phyloP scores from a whole-genome alignment of 2,888 invertebrate genomes.

The Scaptodrosophila latifasciaeformis region DNA sequence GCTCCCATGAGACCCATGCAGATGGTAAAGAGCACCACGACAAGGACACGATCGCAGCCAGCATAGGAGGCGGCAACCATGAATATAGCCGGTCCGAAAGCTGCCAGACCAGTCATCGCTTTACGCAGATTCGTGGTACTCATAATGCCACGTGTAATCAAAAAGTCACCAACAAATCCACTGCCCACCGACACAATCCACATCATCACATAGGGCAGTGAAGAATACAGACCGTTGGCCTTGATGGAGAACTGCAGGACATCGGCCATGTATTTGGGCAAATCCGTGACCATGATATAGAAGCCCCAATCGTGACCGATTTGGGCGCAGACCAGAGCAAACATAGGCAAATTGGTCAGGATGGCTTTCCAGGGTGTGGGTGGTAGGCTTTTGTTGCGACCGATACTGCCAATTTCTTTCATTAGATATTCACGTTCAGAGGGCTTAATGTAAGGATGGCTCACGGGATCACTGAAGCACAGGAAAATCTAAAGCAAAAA shows the following conservation, averaged over 20 bases:
- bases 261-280: slow-evolving; percentile 80
- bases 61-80: slow-evolving; percentile 83
- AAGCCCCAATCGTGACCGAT: slow-evolving; percentile 82
- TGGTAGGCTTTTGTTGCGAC: slow-evolving; percentile 77
- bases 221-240: slow-evolving; percentile 79
- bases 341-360: slow-evolving; percentile 81
- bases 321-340: slow-evolving; percentile 86
- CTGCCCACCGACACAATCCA: slow-evolving; percentile 79
- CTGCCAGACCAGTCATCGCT: slow-evolving; percentile 82
- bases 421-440: slow-evolving; percentile 82
- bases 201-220: slow-evolving; percentile 80
- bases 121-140: slow-evolving; percentile 73
- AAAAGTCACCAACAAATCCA: slow-evolving; percentile 82
- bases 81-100: slow-evolving; percentile 81
- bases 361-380: slow-evolving; percentile 84
- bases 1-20: slow-evolving; percentile 84
- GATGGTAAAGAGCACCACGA: slow-evolving; percentile 80
- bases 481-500: slow-evolving; percentile 76
- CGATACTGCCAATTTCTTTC: slow-evolving; percentile 79
- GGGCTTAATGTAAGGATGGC: slow-evolving; percentile 85
- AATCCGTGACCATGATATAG: slow-evolving; percentile 80
- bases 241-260: slow-evolving; percentile 79
- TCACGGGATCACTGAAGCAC: slow-evolving; percentile 82
- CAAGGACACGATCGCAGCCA: slow-evolving; percentile 79
- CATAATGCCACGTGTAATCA: slow-evolving; percentile 79